Evolutionary conservation across 1,140 invertebrate species (phyloP), one percentile per base, ranked within the genome.

Genomic region (Lepidurus couesii): DNA sequence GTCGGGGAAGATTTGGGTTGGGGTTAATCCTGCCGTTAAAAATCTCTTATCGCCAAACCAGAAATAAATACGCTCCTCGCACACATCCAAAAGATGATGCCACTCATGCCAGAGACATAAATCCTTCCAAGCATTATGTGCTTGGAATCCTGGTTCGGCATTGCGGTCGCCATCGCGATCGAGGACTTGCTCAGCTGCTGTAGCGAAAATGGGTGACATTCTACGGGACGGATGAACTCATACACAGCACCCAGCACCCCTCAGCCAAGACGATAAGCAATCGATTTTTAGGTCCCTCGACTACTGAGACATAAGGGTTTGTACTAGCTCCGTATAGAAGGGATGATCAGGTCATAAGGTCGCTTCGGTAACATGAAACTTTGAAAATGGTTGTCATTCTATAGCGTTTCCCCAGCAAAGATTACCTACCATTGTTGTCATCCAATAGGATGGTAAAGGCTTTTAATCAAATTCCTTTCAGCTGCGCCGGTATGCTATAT

Each of bases 391-490:
- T 65, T 65, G 53, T 21, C 21, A 21, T 65, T 65, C 53, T n/a
- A 65, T 65, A 16, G 53, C 53, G n/a, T 65, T 65, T 34, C 34
- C 34, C 53, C 16, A n/a, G 3, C 21, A 13, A 65, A 65, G 53
- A 65, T 65, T 65, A 65, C 53, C 16, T 65, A 65, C 53, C 53
- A 65, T 65, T 65, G 53, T 65, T 8, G n/a, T 9, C 53, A 65
- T 65, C 16, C 53, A 65, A 9, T 5, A 65, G 53, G 53, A 47
- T 10, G 53, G 53, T 65, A 65, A 65, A 65, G 21, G 53, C 16
- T 65, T 65, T 65, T 65, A 65, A 65, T 65, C 53, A 65, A 65
- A 65, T 65, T 65, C 53, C 53, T 65, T 65, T 65, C 53, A 65
- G 21, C 13, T 65, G 53, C 13, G 53, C 53, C 7, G 53, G 53